These are phyloP conservation scores for Apamea epomidion DNA, from an alignment of 2,888 invertebrate genomes.

Conservation along the genomic window DNA sequence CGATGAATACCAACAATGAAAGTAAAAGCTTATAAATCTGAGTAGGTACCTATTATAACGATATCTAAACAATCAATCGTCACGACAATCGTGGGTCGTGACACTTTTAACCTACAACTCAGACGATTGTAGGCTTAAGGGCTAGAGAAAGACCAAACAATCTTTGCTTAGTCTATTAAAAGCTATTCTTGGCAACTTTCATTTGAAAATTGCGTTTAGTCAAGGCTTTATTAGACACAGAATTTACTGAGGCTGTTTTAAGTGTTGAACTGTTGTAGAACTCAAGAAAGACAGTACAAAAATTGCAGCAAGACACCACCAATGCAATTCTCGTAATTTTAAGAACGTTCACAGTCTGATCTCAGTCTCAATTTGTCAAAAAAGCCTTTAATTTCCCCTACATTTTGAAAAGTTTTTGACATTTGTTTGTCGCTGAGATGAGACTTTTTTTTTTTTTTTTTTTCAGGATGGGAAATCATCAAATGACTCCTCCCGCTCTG, in stretches of 20 bases:
- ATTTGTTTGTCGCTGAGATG: too few relatives aligned
- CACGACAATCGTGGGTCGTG: slow-evolving; percentile 44
- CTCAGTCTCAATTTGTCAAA: too few relatives aligned
- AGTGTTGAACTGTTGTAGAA: background rate
- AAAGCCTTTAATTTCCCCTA: too few relatives aligned
- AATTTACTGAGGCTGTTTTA: background rate
- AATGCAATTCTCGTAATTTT: too few relatives aligned
- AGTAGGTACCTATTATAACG: background rate
- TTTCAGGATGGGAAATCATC: too few relatives aligned
- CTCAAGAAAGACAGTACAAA: background rate
- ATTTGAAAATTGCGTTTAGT: background rate
- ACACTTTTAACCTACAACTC: slow-evolving; percentile 12
- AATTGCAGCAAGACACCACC: too few relatives aligned
- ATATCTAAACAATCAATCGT: slow-evolving; percentile 26
- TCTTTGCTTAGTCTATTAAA: background rate
- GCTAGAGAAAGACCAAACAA: slow-evolving; percentile 1
- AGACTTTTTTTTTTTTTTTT: too few relatives aligned
- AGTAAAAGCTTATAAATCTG: slow-evolving; percentile 17
- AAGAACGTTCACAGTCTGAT: too few relatives aligned
- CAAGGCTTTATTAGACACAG: background rate
- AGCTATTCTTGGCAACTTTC: background rate
- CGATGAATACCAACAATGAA: slow-evolving; percentile 26
- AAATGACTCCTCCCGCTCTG: too few relatives aligned
- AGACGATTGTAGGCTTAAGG: background rate
- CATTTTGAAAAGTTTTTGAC: too few relatives aligned